A percentile compares a stretch with the other conserved stretches of the same genome.
phyloP scores from a whole-genome alignment of 2,113 vertebrate species.

The Marcusenius ussheri region DNA sequence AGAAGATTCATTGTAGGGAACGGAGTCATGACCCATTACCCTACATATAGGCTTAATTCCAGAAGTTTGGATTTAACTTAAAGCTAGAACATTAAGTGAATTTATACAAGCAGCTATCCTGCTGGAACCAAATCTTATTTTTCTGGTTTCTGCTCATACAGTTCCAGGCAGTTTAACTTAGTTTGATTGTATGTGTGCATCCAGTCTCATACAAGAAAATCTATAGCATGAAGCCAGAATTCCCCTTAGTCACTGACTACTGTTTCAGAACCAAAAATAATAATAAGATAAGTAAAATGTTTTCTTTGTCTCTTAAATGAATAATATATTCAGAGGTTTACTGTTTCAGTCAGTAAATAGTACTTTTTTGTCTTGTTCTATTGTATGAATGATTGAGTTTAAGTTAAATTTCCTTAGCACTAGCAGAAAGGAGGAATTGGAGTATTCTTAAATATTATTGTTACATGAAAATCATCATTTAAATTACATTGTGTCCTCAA shows the following conservation, averaged over 20 bases:
- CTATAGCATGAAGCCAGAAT: background rate
- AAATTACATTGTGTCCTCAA: background rate
- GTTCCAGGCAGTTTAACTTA: background rate
- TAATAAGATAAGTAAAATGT: background rate
- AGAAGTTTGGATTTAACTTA: background rate
- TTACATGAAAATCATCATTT: background rate
- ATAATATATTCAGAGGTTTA: background rate
- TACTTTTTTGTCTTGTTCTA: background rate
- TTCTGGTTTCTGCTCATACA: background rate
- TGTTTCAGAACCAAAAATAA: background rate
- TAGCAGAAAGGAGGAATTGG: background rate
- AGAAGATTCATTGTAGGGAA: background rate
- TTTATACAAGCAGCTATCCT: background rate
- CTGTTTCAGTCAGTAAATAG: background rate
- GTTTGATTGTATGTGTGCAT: background rate
- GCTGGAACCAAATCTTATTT: background rate
- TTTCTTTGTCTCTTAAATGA: background rate
- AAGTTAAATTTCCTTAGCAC: background rate
- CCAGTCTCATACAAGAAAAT: background rate
- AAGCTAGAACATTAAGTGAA: background rate
- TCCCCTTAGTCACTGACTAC: background rate
- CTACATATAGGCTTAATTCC: background rate
- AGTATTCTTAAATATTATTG: background rate
- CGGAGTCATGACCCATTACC: background rate
- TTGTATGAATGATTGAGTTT: background rate